Base-by-base conservation (phyloP, 2,888 invertebrate genomes). In the Mongoloraphidia duomilia region DNA sequence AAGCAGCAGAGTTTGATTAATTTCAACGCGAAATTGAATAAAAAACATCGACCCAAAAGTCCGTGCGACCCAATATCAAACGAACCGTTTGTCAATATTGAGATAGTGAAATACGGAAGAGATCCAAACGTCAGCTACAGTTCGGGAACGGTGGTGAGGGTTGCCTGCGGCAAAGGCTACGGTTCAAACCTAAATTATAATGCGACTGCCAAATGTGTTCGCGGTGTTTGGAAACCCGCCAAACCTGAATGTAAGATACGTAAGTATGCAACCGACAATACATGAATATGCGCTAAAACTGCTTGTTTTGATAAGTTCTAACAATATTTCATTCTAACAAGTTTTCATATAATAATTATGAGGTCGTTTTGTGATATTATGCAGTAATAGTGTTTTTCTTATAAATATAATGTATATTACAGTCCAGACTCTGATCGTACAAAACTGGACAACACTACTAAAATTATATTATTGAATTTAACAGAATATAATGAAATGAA, bases 171-270 rank as follows among this genome's bases (percentile, higher is more conserved):
- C 1, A 80, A 81, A 54, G 88, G 88, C 4, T 88, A 85, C 59
- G 80, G 79, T 10, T 68, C 84, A 4, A 89, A 87, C 62, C 70
- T 87, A 52, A 74, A 75, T 14, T 72, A 74, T 47, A 88, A 88
- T 61, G 75, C 77, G 3, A 87, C 88, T 1, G 84, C 84, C 0
- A 81, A 82, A 59, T 93, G 93, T 63, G 80, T 83, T 3, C 74
- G 86, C 53, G 91, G 92, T 1, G 75, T 83, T 55, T 92, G 92
- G 92, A 84, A 82, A 58, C 89, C 89, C 0, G 77, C 78, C 52
- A 82, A 79, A 57, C 91, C 92, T 0, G 76, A 77, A 57, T 93
- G 92, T 64, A 73, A 80, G 60, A 82, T 89, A 60, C 71, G 88
- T 88, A 71, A 76, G 78, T 72, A 56, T 45, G 56, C 14, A 45